A percentile compares a stretch with the other conserved stretches of the same genome.
Evolutionary conservation across 1,140 invertebrate species (phyloP).

Genomic region (Eulimnadia texana): DNA sequence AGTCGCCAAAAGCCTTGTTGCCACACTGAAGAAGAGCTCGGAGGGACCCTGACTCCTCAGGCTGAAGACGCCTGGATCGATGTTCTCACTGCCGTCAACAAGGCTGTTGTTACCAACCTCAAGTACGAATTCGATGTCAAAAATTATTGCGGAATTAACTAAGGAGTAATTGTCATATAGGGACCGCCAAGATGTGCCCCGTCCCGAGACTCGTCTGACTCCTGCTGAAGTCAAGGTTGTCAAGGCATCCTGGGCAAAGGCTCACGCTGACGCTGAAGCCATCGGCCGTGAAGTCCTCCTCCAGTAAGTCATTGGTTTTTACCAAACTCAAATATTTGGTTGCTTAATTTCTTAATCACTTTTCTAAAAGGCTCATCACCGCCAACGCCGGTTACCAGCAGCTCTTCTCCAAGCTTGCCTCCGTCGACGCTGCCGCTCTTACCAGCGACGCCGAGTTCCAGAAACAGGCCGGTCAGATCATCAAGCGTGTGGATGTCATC

Average conservation of each 20-base stretch:
- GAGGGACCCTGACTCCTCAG: constrained; percentile 29
- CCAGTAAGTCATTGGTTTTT: background rate
- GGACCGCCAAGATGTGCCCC: background rate
- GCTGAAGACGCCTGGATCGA: constrained; percentile 35
- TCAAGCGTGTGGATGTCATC: background rate
- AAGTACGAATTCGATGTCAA: constrained; percentile 8
- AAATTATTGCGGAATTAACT: too few relatives aligned
- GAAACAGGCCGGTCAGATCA: constrained; percentile 38
- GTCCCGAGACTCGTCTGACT: constrained; percentile 2
- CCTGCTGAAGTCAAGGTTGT: background rate
- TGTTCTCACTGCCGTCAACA: constrained; percentile 27
- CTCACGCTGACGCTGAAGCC: background rate
- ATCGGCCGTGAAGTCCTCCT: background rate
- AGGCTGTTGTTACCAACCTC: constrained; percentile 13
- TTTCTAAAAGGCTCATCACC: constrained; percentile 29
- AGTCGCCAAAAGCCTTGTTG: constrained; percentile 24
- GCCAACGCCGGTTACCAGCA: constrained; percentile 42
- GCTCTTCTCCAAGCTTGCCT: constrained; percentile 41
- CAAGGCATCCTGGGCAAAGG: background rate
- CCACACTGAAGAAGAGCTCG: constrained; percentile 29
- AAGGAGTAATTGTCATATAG: background rate
- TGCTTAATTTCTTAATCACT: background rate
- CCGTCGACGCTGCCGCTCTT: constrained; percentile 40
- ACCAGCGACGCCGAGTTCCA: constrained; percentile 42
- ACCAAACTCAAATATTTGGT: background rate